These are phyloP conservation scores for Dicrostonyx torquatus DNA, from an alignment of 2,797 vertebrate genomes.

Conservation along the genomic window DNA sequence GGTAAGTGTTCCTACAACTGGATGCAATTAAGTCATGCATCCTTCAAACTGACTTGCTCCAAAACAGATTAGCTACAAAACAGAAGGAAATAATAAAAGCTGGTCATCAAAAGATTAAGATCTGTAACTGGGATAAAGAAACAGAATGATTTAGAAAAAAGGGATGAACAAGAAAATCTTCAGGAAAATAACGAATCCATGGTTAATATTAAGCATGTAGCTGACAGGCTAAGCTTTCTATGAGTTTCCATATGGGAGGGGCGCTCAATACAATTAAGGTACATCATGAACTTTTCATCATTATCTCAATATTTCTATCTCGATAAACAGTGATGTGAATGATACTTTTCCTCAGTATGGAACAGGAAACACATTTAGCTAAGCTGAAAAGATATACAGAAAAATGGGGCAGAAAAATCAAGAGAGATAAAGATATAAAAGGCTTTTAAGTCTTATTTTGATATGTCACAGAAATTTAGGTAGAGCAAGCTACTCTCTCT, in stretches of 20 bases:
- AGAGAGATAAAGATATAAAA: conserved; percentile 46
- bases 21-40: not conserved
- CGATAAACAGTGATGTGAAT: conserved; percentile 12
- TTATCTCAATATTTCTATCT: conserved; percentile 26
- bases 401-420: conserved; percentile 33
- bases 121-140: conserved; percentile 29
- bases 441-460: conserved; percentile 30
- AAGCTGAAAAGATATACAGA: not conserved
- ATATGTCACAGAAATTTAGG: conserved; percentile 60
- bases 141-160: not conserved
- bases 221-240: not conserved
- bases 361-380: conserved; percentile 37
- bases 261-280: conserved; percentile 14
- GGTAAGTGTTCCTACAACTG: not conserved
- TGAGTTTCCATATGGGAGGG: not conserved
- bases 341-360: conserved; percentile 23
- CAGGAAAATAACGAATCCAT: conserved; percentile 46
- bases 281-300: conserved; percentile 40
- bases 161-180: conserved; percentile 35
- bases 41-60: conserved; percentile 1
- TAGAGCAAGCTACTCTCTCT: conserved; percentile 42
- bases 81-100: not conserved
- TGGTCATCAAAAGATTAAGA: conserved; percentile 32
- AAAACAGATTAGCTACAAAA: not conserved
- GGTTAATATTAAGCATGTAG: conserved; percentile 27